These are phyloP conservation scores for Diaphora mendica DNA, from an alignment of 2,888 invertebrate species.

Conservation along the genomic window DNA sequence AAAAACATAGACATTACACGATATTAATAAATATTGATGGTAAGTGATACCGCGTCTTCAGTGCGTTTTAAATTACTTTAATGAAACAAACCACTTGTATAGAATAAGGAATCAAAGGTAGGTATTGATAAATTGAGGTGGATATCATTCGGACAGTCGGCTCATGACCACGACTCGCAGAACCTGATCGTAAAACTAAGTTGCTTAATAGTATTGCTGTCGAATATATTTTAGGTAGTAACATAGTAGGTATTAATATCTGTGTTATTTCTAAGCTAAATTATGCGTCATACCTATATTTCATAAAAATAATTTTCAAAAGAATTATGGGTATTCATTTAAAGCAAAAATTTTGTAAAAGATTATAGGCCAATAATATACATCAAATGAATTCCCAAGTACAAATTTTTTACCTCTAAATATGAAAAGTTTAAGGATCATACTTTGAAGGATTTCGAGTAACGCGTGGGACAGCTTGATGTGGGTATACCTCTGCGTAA, in stretches of 20 bases:
- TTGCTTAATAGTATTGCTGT: background rate
- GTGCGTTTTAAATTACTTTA: background rate
- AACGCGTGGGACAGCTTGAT: conserved; percentile 63
- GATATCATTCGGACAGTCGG: background rate
- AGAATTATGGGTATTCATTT: too few species aligned
- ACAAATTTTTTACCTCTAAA: background rate
- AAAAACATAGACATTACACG: too few species aligned
- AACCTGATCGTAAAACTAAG: background rate
- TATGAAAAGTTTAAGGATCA: conserved; percentile 19
- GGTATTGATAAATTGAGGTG: background rate
- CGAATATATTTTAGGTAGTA: too few species aligned
- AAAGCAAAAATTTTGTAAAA: too few species aligned
- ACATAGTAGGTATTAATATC: background rate
- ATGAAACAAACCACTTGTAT: background rate
- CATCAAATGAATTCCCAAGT: background rate
- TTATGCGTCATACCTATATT: too few species aligned
- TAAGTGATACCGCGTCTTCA: too few species aligned
- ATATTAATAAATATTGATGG: too few species aligned
- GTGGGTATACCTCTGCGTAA: conserved; percentile 2
- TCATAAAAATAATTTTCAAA: too few species aligned
- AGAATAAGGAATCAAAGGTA: background rate
- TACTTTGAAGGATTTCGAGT: conserved; percentile 23
- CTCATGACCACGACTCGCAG: background rate
- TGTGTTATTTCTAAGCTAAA: background rate
- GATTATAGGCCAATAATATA: background rate